Evolutionary conservation across 2,797 vertebrate genomes (phyloP).

Genomic region (Alauda arvensis): DNA sequence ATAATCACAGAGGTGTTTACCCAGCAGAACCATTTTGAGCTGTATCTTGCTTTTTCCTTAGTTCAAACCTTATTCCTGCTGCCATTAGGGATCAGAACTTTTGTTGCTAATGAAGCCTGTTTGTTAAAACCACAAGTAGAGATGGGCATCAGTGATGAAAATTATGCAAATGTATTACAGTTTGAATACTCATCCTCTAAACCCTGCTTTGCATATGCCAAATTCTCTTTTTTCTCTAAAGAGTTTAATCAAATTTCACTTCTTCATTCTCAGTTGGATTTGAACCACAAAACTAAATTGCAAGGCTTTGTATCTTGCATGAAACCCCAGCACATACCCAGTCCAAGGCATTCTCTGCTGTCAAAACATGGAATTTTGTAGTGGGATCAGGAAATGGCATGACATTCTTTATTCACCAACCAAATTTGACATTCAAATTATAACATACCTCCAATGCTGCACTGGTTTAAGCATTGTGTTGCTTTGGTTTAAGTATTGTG

Average conservation of each 20-base stretch:
- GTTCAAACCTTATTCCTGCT: not conserved
- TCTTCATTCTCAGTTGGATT: not conserved
- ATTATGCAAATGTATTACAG: not conserved
- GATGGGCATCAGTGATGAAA: not conserved
- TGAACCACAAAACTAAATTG: not conserved
- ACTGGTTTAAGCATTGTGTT: not conserved
- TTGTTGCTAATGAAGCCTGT: not conserved
- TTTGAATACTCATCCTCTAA: not conserved
- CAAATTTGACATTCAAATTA: not conserved
- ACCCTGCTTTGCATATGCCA: not conserved
- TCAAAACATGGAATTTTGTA: constrained; percentile 6
- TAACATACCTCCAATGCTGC: not conserved
- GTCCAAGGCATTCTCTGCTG: not conserved
- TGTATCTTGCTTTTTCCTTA: not conserved
- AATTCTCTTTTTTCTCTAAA: not conserved
- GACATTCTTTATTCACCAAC: not conserved
- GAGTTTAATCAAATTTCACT: constrained; percentile 5
- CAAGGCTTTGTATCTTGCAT: not conserved
- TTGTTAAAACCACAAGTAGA: not conserved
- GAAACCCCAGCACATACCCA: not conserved
- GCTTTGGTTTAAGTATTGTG: not conserved
- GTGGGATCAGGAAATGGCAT: not conserved
- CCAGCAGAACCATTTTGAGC: not conserved
- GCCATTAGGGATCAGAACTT: not conserved
- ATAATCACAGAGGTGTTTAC: not conserved